phyloP scores from a whole-genome alignment of 2,797 vertebrate genomes.

The Tarsius wallacei region DNA sequence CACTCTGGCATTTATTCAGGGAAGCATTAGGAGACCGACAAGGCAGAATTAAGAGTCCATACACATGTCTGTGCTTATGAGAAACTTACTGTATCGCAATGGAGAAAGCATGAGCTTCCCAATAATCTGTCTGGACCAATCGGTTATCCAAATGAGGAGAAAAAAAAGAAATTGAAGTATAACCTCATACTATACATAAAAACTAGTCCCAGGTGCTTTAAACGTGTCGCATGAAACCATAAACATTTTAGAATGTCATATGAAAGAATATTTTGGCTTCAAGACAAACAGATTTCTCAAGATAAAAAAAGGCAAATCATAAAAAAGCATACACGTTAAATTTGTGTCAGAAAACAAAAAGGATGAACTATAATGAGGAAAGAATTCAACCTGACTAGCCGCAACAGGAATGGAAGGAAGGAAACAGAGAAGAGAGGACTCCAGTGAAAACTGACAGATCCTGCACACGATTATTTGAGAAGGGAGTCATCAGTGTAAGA shows the following conservation, averaged over 20 bases:
- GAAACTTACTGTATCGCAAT: neutral
- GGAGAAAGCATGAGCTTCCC: neutral
- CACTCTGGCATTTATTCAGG: neutral
- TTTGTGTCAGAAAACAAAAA: too few species aligned
- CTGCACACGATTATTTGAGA: too few species aligned
- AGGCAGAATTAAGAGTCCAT: neutral
- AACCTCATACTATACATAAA: neutral
- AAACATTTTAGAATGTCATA: constrained; percentile 46
- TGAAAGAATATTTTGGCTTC: constrained; percentile 35
- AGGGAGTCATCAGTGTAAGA: too few species aligned
- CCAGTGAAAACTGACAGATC: too few species aligned
- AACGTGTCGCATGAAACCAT: neutral
- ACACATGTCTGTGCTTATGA: neutral
- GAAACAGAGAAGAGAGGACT: too few species aligned
- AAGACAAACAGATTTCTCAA: constrained; percentile 27
- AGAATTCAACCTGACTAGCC: too few species aligned
- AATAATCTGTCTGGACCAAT: neutral
- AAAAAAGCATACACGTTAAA: neutral
- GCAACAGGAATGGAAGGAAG: too few species aligned
- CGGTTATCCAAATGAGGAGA: neutral
- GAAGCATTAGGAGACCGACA: neutral
- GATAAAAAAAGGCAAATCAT: constrained; percentile 27
- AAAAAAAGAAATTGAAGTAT: neutral
- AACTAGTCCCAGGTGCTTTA: constrained; percentile 35
- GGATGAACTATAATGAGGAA: too few species aligned